phyloP scores from a whole-genome alignment of 2,797 vertebrate genomes.

The Sebastolobus alascanus region DNA sequence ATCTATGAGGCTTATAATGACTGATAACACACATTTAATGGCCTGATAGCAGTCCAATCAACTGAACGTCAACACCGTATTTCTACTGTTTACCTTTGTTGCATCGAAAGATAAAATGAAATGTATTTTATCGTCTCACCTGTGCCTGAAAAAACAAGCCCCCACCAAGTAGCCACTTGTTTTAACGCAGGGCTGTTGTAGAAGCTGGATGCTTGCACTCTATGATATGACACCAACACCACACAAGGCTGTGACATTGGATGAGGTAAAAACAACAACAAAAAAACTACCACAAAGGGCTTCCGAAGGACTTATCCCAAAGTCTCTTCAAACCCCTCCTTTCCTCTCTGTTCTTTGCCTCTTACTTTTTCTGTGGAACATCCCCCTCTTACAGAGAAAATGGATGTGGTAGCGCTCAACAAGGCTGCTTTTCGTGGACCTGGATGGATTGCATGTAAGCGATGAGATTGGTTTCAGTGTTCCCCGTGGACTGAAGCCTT shows the following conservation, averaged over 20 bases:
- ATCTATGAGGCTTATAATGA: no score
- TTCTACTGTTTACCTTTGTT: not conserved
- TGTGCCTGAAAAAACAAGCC: not conserved
- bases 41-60: no score
- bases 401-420: conserved; percentile 72
- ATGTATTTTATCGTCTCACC: not conserved
- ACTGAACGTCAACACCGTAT: not conserved
- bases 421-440: conserved; percentile 70
- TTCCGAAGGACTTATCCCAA: conserved; percentile 49
- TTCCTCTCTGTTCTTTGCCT: conserved; percentile 39
- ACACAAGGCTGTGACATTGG: conserved; percentile 24
- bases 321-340: conserved; percentile 40
- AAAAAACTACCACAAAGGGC: not conserved
- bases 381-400: conserved; percentile 65
- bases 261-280: not conserved
- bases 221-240: conserved; percentile 24
- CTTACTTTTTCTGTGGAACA: conserved; percentile 62
- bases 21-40: no score
- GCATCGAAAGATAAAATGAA: not conserved
- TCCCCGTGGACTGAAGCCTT: conserved; percentile 81
- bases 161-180: not conserved
- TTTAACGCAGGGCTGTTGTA: not conserved
- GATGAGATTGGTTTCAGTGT: conserved; percentile 81
- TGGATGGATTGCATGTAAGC: conserved; percentile 82
- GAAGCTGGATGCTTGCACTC: not conserved